Evolutionary conservation across 2,888 invertebrate species (phyloP).

Genomic region (Platycheirus albimanus): DNA sequence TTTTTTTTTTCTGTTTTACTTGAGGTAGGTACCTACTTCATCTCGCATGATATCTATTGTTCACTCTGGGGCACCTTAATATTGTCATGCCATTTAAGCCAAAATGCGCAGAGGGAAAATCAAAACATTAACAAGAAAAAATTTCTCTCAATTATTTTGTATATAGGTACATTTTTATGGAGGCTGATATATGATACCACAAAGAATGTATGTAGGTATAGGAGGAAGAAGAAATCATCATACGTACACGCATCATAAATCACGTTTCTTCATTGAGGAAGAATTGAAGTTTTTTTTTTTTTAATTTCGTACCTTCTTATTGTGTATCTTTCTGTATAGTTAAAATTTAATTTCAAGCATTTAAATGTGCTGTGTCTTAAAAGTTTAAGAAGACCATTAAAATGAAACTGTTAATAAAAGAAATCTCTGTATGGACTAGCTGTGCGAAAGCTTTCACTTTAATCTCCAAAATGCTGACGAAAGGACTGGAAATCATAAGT

Average conservation of each 20-base stretch:
- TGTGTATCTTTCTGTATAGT: no score
- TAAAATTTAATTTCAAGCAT: no score
- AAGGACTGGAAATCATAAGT: slow-evolving; percentile 54
- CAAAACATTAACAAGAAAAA: slow-evolving; percentile 26
- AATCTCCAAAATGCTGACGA: neutral
- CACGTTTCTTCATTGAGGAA: slow-evolving; percentile 53
- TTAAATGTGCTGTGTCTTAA: no score
- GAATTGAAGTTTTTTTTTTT: slow-evolving; percentile 22
- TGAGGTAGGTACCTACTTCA: slow-evolving; percentile 57
- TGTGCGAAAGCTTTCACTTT: slow-evolving; percentile 50
- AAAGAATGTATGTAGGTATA: no score
- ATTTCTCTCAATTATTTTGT: slow-evolving; percentile 54
- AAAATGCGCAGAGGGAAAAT: slow-evolving; percentile 39
- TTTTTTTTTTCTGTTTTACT: slow-evolving; percentile 1
- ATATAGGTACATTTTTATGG: no score
- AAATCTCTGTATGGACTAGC: no score
- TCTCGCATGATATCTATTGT: slow-evolving; percentile 52
- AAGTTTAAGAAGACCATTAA: no score
- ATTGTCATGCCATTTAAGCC: slow-evolving; percentile 65
- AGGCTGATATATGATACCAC: no score
- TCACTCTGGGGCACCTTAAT: slow-evolving; percentile 30
- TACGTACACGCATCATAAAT: slow-evolving; percentile 63
- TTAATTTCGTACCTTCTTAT: neutral
- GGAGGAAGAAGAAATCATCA: slow-evolving; percentile 7
- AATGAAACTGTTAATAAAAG: no score